Percentiles rank a stretch among this genome's conserved stretches.
These are phyloP conservation scores for Ophion ventricosus DNA, from an alignment of 2,888 invertebrate species.

Conservation along the genomic window DNA sequence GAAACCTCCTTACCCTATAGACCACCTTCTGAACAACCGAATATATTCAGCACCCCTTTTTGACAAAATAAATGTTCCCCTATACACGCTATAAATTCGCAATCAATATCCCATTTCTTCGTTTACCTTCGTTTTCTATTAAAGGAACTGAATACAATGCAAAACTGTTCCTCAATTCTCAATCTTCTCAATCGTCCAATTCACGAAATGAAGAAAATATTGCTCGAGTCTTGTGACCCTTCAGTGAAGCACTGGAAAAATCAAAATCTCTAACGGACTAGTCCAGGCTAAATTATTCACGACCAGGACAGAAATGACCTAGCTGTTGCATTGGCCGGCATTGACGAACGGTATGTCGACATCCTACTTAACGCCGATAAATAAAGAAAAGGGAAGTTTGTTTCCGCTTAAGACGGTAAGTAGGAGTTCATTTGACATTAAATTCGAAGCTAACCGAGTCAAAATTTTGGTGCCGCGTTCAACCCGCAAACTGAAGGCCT, in stretches of 20 bases:
- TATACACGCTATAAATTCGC: slow-evolving; percentile 3
- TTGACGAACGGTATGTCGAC: no score
- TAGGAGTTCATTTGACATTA: no score
- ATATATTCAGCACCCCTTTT: slow-evolving; percentile 8
- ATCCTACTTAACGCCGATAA: no score
- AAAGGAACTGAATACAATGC: background rate
- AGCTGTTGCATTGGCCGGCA: no score
- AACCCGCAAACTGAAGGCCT: no score
- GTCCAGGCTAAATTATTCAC: background rate
- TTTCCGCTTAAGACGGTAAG: no score
- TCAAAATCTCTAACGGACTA: background rate
- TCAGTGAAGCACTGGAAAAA: background rate
- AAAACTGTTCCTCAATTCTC: background rate
- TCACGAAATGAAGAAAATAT: background rate
- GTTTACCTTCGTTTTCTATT: background rate
- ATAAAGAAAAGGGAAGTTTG: no score
- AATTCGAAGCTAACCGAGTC: no score
- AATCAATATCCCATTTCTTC: slow-evolving; percentile 24
- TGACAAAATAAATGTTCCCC: slow-evolving; percentile 25
- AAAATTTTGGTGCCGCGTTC: no score
- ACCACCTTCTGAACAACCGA: slow-evolving; percentile 5
- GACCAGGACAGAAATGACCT: background rate
- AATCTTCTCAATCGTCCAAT: no score
- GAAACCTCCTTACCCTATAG: slow-evolving; percentile 5
- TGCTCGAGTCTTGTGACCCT: background rate